These are phyloP conservation scores for Candidula unifasciata DNA, from an alignment of 2,888 invertebrate genomes.

Conservation along the genomic window DNA sequence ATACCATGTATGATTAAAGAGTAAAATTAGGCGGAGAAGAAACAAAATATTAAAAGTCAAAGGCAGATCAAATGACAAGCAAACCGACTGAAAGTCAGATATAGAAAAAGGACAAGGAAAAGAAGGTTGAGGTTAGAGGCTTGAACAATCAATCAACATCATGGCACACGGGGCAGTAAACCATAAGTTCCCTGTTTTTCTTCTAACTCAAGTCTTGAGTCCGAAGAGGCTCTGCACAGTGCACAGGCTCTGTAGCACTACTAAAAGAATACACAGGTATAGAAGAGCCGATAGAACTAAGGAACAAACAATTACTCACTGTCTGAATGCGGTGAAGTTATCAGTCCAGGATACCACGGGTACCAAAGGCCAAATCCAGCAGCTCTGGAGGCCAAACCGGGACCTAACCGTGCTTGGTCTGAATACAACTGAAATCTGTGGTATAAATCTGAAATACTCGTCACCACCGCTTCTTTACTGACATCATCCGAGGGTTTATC, in stretches of 20 bases:
- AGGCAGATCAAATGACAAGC: too few relatives aligned
- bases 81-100: too few relatives aligned
- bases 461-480: slow-evolving; percentile 56
- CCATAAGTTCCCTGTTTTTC: too few relatives aligned
- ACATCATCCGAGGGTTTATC: neutral
- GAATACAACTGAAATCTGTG: slow-evolving; percentile 58
- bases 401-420: slow-evolving; percentile 48
- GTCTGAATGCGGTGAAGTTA: slow-evolving; percentile 43
- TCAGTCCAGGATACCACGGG: slow-evolving; percentile 51
- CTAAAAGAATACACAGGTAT: neutral
- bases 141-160: too few relatives aligned
- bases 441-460: slow-evolving; percentile 59
- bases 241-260: too few relatives aligned
- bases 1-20: neutral
- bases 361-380: slow-evolving; percentile 52
- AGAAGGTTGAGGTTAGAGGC: too few relatives aligned
- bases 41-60: too few relatives aligned
- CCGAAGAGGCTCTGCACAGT: too few relatives aligned
- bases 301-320: slow-evolving; percentile 18
- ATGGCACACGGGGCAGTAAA: too few relatives aligned
- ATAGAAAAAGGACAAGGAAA: too few relatives aligned
- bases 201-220: too few relatives aligned
- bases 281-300: neutral
- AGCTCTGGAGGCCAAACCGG: slow-evolving; percentile 48
- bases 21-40: neutral